phyloP scores from a whole-genome alignment of 2,113 vertebrate genomes.

The Nothobranchius kuhntae region DNA sequence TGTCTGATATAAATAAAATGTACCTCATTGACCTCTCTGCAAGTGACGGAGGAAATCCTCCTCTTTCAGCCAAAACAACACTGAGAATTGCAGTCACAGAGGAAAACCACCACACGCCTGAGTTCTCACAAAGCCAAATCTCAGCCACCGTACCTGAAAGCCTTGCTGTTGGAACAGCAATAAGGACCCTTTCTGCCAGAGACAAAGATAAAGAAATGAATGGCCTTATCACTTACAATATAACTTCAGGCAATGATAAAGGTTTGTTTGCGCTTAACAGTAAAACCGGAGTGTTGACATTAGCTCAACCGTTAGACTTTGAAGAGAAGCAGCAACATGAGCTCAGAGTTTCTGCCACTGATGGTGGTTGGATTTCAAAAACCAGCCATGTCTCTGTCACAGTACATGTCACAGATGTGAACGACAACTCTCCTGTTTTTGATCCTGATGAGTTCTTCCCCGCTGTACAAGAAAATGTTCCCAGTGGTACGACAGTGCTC shows the following conservation, averaged over 20 bases:
- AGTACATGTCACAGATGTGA: conserved; percentile 88
- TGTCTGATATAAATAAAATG: conserved; percentile 83
- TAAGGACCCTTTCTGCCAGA: conserved; percentile 89
- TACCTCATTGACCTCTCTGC: conserved; percentile 87
- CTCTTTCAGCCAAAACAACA: conserved; percentile 80
- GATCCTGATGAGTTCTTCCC: conserved; percentile 89
- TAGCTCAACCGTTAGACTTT: conserved; percentile 88
- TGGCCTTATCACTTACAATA: conserved; percentile 86
- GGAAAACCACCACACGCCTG: conserved; percentile 94
- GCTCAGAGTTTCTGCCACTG: conserved; percentile 86
- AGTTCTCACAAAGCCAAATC: conserved; percentile 93
- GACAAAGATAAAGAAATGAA: conserved; percentile 94
- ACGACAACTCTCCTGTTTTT: conserved; percentile 93
- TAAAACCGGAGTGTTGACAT: conserved; percentile 86
- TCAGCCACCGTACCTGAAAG: conserved; percentile 87
- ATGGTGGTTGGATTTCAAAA: conserved; percentile 93
- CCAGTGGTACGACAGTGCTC: conserved; percentile 94
- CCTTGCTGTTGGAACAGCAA: conserved; percentile 82
- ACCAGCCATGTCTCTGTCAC: conserved; percentile 88
- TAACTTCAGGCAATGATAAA: conserved; percentile 87
- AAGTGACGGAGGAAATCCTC: conserved; percentile 92
- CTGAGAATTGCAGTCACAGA: conserved; percentile 90
- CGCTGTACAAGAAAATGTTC: conserved; percentile 91
- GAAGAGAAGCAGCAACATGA: conserved; percentile 87
- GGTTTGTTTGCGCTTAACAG: conserved; percentile 88